phyloP scores from a whole-genome alignment of 2,888 invertebrate genomes.

The Campoletis raptor region DNA sequence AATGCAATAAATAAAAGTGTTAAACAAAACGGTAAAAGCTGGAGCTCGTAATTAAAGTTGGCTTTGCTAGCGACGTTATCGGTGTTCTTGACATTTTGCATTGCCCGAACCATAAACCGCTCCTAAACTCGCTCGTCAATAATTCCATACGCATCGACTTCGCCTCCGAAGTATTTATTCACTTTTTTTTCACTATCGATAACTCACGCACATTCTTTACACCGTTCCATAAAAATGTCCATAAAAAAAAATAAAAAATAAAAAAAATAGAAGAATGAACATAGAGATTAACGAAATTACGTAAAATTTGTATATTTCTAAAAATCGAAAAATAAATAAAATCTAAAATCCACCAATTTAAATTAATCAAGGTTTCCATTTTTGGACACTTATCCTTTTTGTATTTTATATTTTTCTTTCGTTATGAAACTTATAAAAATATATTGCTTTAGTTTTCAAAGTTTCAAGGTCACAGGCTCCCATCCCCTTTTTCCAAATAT shows the following conservation, averaged over 20 bases:
- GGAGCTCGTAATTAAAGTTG: background rate
- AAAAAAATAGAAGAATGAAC: background rate
- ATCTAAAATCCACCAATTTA: background rate
- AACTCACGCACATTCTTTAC: background rate
- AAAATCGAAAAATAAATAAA: background rate
- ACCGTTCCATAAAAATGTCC: background rate
- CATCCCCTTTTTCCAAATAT: background rate
- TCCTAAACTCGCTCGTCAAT: background rate
- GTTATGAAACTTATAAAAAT: background rate
- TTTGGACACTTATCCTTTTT: background rate
- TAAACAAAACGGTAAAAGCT: constrained; percentile 10
- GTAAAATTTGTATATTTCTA: background rate
- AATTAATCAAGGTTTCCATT: background rate
- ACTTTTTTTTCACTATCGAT: constrained; percentile 9
- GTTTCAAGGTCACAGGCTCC: background rate
- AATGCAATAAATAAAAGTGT: constrained; percentile 36
- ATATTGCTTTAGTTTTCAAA: background rate
- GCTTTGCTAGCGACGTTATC: constrained; percentile 28
- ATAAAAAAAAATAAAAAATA: background rate
- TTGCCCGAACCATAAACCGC: constrained; percentile 17
- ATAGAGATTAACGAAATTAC: background rate
- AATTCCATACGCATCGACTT: background rate
- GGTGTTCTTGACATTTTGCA: constrained; percentile 50
- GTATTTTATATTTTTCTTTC: background rate
- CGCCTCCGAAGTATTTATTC: background rate